A percentile compares a stretch with the other conserved stretches of the same genome.
Evolutionary conservation across 2,113 vertebrate genomes (phyloP).

Genomic region (Xiphorhynchus elegans): DNA sequence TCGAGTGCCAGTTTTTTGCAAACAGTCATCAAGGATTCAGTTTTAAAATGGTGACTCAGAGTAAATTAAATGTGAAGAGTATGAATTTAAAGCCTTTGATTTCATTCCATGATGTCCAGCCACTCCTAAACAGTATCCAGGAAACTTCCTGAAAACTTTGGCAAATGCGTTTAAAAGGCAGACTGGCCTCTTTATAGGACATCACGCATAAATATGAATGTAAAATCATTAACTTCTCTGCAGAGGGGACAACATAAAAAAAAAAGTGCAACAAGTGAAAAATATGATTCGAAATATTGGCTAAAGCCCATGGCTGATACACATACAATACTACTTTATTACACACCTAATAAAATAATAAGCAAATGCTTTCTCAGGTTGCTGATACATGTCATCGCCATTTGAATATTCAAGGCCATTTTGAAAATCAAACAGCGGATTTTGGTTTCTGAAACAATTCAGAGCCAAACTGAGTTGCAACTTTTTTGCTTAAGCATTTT

Average conservation of each 20-base stretch:
- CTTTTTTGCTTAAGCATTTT: background rate
- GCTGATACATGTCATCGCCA: background rate
- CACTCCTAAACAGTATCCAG: background rate
- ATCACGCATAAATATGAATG: background rate
- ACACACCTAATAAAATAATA: too few relatives aligned
- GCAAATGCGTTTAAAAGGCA: background rate
- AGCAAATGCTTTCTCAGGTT: too few relatives aligned
- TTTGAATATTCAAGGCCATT: background rate
- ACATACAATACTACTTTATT: too few relatives aligned
- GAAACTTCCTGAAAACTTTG: background rate
- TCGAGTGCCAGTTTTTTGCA: background rate
- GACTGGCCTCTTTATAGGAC: background rate
- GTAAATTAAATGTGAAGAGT: background rate
- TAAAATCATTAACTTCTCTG: background rate
- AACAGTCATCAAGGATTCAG: background rate
- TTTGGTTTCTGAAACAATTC: background rate
- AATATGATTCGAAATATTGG: background rate
- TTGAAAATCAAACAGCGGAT: background rate
- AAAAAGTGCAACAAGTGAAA: background rate
- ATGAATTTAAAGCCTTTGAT: background rate
- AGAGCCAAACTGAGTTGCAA: background rate
- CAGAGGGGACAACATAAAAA: background rate
- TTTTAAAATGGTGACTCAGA: background rate
- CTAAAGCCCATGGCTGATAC: background rate
- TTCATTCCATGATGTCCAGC: background rate